Percentiles rank a stretch among this genome's conserved stretches.
These are phyloP conservation scores for Tryphoninae sp. DNA, from an alignment of 2,888 invertebrate genomes.

Conservation along the genomic window DNA sequence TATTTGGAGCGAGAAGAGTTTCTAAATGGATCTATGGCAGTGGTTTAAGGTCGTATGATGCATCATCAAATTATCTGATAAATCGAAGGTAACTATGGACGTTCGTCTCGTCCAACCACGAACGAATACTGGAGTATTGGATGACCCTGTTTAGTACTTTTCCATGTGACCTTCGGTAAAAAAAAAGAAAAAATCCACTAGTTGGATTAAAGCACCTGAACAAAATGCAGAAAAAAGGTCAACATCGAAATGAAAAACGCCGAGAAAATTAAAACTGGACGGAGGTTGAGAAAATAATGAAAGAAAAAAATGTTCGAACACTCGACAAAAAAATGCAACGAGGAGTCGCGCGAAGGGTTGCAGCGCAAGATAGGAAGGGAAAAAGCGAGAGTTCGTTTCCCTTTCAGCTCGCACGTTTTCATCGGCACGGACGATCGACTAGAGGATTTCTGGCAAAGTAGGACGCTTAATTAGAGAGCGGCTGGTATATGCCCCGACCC, in stretches of 20 bases:
- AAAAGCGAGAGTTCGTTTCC: slow-evolving; percentile 26
- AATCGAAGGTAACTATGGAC: slow-evolving; percentile 45
- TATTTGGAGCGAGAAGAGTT: too few relatives aligned
- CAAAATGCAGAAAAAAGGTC: neutral
- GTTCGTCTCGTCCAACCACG: neutral
- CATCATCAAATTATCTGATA: slow-evolving; percentile 34
- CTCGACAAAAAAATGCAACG: neutral
- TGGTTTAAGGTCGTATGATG: slow-evolving; percentile 1
- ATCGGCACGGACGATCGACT: slow-evolving; percentile 48
- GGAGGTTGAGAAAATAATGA: slow-evolving; percentile 10
- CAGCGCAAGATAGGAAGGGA: slow-evolving; percentile 10
- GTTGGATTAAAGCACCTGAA: neutral
- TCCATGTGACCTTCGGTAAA: neutral
- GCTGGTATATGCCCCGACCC: slow-evolving; percentile 12
- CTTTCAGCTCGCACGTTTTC: slow-evolving; percentile 28
- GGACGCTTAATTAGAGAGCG: slow-evolving; percentile 60
- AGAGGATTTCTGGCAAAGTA: slow-evolving; percentile 34
- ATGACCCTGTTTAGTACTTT: neutral
- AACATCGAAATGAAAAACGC: neutral
- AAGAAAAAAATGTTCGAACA: slow-evolving; percentile 21
- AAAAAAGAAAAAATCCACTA: neutral
- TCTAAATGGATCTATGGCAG: neutral
- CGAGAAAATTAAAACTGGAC: slow-evolving; percentile 26
- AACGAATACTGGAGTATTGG: neutral
- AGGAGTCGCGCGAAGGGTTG: slow-evolving; percentile 17